phyloP scores from a whole-genome alignment of 2,113 vertebrate genomes.

The Catharus minimus region DNA sequence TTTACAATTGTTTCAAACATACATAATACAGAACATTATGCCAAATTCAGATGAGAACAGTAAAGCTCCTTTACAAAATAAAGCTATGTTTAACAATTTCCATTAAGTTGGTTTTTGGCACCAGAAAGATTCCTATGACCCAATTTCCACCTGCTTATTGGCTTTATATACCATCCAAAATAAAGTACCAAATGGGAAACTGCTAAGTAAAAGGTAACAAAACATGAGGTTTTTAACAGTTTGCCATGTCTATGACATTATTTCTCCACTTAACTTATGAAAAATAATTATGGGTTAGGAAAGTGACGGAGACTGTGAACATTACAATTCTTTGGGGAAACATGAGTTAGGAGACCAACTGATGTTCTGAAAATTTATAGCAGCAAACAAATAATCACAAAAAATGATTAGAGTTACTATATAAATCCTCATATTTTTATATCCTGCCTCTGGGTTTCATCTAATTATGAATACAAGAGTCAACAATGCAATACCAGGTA shows the following conservation, averaged over 20 bases:
- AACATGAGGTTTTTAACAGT: not conserved
- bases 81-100: slow-evolving; percentile 28
- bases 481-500: not conserved
- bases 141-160: slow-evolving; percentile 48
- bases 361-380: not conserved
- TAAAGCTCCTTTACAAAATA: slow-evolving; percentile 39
- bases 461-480: not conserved
- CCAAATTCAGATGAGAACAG: slow-evolving; percentile 31
- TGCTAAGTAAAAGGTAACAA: not conserved
- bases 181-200: slow-evolving; percentile 15
- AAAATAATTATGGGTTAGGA: not conserved
- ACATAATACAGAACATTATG: not conserved
- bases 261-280: not conserved
- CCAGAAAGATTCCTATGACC: slow-evolving; percentile 38
- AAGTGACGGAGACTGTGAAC: not conserved
- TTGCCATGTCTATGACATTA: not conserved
- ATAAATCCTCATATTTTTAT: not conserved
- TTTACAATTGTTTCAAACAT: slow-evolving; percentile 29
- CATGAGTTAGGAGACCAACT: rapidly evolving
- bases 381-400: not conserved
- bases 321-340: not conserved
- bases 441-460: not conserved
- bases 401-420: not conserved
- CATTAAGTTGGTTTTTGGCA: slow-evolving; percentile 30
- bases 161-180: slow-evolving; percentile 4